These are phyloP conservation scores for Capitulum mitella DNA, from an alignment of 2,888 invertebrate genomes.

Conservation along the genomic window DNA sequence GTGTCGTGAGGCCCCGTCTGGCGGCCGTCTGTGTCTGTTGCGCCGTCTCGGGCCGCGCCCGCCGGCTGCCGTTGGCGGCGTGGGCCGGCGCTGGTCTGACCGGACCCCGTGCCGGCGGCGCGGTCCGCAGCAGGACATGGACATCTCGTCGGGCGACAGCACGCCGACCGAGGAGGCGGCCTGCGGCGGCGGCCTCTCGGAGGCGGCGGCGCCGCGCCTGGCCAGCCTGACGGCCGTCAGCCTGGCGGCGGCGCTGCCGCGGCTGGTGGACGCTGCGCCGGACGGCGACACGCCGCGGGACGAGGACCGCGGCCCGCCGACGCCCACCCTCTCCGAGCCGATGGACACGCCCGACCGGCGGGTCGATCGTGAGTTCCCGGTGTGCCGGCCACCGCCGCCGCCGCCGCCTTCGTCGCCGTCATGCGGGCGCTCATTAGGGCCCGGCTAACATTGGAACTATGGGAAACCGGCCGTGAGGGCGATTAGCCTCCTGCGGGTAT, in stretches of 20 bases:
- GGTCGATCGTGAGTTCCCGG: conserved; percentile 17
- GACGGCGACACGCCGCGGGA: neutral
- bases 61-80: too few relatives aligned
- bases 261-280: conserved; percentile 3
- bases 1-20: too few relatives aligned
- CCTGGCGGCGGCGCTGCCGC: conserved; percentile 22
- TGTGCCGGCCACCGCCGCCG: too few relatives aligned
- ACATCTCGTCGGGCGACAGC: conserved; percentile 36
- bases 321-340: conserved; percentile 64
- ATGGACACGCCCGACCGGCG: conserved; percentile 43
- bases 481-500: too few relatives aligned
- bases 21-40: too few relatives aligned
- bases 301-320: conserved; percentile 58
- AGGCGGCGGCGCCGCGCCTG: conserved; percentile 19
- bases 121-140: conserved; percentile 33
- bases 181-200: conserved; percentile 27
- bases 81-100: neutral
- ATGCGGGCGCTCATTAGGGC: too few relatives aligned
- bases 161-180: conserved; percentile 36
- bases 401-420: too few relatives aligned
- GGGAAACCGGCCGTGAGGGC: too few relatives aligned
- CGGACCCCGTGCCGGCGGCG: too few relatives aligned
- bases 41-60: too few relatives aligned
- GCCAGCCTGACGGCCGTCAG: conserved; percentile 22
- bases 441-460: too few relatives aligned